phyloP scores from a whole-genome alignment of 2,888 invertebrate genomes.

The Sthenelais limicola region DNA sequence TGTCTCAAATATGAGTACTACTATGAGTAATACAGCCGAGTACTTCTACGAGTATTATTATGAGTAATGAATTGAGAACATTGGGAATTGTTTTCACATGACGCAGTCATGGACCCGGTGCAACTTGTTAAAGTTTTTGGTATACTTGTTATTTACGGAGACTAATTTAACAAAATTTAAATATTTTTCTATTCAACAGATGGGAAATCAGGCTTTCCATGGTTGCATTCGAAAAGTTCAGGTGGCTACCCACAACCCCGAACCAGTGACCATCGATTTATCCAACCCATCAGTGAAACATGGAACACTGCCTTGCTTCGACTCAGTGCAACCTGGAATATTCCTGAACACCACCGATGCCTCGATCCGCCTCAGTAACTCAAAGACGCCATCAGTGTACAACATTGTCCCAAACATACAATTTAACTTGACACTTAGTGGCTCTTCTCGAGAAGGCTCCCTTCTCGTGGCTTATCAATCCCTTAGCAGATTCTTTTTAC shows the following conservation, averaged over 20 bases:
- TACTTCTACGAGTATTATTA: too few relatives aligned
- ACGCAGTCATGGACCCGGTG: too few relatives aligned
- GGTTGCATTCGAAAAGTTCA: slow-evolving; percentile 45
- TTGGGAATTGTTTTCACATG: too few relatives aligned
- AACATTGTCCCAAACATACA: slow-evolving; percentile 24
- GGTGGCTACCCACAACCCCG: slow-evolving; percentile 42
- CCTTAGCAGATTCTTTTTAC: slow-evolving; percentile 5
- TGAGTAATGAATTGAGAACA: too few relatives aligned
- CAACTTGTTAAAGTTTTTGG: too few relatives aligned
- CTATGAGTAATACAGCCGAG: too few relatives aligned
- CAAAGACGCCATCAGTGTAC: slow-evolving; percentile 37
- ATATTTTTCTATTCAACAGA: too few relatives aligned
- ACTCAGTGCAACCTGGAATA: slow-evolving; percentile 43
- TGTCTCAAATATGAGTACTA: too few relatives aligned
- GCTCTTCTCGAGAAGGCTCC: slow-evolving; percentile 15
- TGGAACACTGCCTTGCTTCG: slow-evolving; percentile 45
- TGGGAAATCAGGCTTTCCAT: slow-evolving; percentile 46
- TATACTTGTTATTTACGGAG: too few relatives aligned
- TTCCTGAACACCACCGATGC: slow-evolving; percentile 42
- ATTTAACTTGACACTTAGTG: slow-evolving; percentile 43
- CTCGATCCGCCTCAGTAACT: slow-evolving; percentile 44
- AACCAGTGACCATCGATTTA: slow-evolving; percentile 35
- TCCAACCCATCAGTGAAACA: not conserved
- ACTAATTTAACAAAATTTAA: too few relatives aligned
- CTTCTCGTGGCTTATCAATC: slow-evolving; percentile 28